Evolutionary conservation across 2,797 vertebrate genomes (phyloP).

Genomic region (Artibeus jamaicensis): DNA sequence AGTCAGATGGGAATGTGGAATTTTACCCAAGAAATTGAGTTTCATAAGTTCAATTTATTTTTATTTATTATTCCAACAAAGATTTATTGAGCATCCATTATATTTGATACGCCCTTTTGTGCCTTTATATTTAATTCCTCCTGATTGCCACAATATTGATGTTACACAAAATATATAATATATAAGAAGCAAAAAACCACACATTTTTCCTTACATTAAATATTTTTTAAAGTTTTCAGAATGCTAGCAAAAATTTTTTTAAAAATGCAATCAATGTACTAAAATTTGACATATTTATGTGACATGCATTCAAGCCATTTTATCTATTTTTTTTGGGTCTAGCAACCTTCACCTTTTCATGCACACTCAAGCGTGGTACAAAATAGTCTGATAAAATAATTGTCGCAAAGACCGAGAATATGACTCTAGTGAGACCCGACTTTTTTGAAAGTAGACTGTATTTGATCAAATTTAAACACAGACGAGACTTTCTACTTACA

Average conservation of each 20-base stretch:
- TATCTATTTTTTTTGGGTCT: background rate
- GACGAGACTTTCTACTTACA: background rate
- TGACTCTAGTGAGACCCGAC: background rate
- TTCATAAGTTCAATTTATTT: conserved; percentile 11
- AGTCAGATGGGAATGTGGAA: background rate
- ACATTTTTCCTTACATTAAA: background rate
- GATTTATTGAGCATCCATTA: background rate
- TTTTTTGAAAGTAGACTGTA: background rate
- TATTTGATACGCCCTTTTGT: background rate
- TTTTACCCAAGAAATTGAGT: background rate
- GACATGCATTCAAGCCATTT: background rate
- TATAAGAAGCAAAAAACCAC: background rate
- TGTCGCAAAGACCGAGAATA: background rate
- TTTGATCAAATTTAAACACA: background rate
- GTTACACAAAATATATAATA: background rate
- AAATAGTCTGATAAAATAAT: background rate
- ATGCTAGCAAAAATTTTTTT: background rate
- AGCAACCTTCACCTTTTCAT: background rate
- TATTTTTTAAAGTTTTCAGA: background rate
- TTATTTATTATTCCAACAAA: conserved; percentile 21
- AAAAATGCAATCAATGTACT: background rate
- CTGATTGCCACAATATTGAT: background rate
- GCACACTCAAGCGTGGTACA: background rate
- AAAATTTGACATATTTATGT: background rate
- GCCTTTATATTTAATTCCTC: background rate